Percentiles rank a stretch among this genome's conserved stretches.
Evolutionary conservation across 2,797 vertebrate genomes (phyloP).

Genomic region (Galaxias olidus): DNA sequence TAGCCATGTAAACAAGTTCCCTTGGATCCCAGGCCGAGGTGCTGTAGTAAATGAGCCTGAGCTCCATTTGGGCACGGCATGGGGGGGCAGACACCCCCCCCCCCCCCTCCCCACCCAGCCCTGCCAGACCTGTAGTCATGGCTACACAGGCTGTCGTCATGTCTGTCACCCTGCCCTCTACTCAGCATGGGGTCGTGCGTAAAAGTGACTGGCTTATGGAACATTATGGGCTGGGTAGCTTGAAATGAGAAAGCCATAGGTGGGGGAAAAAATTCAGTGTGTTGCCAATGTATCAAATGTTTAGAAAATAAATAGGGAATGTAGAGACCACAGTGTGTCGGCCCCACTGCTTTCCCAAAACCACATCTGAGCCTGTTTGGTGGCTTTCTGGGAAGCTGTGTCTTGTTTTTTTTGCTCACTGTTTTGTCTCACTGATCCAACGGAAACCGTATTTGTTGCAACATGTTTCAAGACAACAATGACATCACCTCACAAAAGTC

Average conservation of each 20-base stretch:
- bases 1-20: slow-evolving; percentile 18
- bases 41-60: slow-evolving; percentile 27
- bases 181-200: no score
- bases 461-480: slow-evolving; percentile 58
- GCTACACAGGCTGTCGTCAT: not conserved
- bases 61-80: slow-evolving; percentile 20
- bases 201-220: no score
- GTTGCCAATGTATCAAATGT: no score
- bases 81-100: slow-evolving; percentile 22
- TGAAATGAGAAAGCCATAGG: no score
- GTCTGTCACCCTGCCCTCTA: no score
- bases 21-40: slow-evolving; percentile 4
- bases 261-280: no score
- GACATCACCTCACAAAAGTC: slow-evolving; percentile 61
- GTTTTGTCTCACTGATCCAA: slow-evolving; percentile 45
- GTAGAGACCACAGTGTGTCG: not conserved
- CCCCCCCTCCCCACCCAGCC: no score
- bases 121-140: not conserved
- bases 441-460: slow-evolving; percentile 33
- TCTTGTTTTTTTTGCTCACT: slow-evolving; percentile 34
- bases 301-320: no score
- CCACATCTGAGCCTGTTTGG: slow-evolving; percentile 3
- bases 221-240: no score
- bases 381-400: not conserved
- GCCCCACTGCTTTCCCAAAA: not conserved